A percentile compares a stretch with the other conserved stretches of the same genome.
phyloP scores from a whole-genome alignment of 2,797 vertebrate species.

The Hybognathus amarus region DNA sequence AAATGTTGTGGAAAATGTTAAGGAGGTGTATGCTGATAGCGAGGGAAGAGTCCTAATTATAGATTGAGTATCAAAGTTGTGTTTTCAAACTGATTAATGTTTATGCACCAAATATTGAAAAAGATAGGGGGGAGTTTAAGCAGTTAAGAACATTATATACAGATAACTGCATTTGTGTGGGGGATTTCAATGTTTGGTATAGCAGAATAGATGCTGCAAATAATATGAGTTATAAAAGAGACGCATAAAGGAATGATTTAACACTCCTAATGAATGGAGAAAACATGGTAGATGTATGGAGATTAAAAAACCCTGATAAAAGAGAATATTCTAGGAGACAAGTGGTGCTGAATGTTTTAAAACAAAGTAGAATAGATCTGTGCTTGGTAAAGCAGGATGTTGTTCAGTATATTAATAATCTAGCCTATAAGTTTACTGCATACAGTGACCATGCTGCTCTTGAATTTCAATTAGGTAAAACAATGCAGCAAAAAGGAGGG shows the following conservation, averaged over 20 bases:
- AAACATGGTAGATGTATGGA: not conserved
- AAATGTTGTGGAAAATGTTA: not conserved
- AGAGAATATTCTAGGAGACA: not conserved
- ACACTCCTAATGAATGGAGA: not conserved
- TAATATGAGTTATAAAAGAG: not conserved
- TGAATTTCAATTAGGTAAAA: not conserved
- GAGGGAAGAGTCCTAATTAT: not conserved
- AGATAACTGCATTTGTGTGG: not conserved
- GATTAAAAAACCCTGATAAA: not conserved
- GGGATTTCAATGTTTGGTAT: not conserved
- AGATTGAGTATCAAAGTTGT: not conserved
- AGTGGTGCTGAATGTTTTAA: not conserved
- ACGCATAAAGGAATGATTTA: not conserved
- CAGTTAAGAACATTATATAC: not conserved
- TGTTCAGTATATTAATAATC: not conserved
- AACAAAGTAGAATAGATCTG: not conserved
- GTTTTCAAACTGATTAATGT: not conserved
- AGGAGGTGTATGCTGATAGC: not conserved
- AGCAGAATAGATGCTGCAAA: not conserved
- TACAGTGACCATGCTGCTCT: not conserved
- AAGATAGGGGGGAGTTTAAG: not conserved
- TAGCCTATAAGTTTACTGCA: not conserved
- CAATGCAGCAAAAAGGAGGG: not conserved
- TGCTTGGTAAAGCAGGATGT: not conserved
- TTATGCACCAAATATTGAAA: not conserved